Evolutionary conservation across 2,797 vertebrate species (phyloP), one percentile per base, ranked within the genome.

Genomic region (Sitta carolinensis): DNA sequence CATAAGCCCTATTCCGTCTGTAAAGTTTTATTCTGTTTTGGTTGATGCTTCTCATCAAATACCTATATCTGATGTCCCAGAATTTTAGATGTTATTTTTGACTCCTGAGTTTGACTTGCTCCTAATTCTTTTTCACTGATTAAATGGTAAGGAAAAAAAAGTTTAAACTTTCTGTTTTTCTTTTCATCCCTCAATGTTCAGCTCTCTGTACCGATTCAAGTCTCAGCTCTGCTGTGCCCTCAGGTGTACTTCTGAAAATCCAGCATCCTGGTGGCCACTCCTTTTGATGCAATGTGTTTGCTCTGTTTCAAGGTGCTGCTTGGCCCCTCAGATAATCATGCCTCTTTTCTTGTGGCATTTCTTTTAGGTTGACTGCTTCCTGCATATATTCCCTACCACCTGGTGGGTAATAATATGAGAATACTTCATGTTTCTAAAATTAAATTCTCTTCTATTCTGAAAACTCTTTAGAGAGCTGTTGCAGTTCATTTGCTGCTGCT

Each of bases 381-480:
- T 78, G 76, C 54, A 62, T 42, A 76, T 78, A 34, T 96, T 1
- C 3, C 93, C 80, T 91, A 90, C 90, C 76, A 91, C 87, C 90
- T 86, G 83, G 40, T 78, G 87, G 87, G 92, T 94, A 73, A 92
- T 88, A 91, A 91, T 91, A 52, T 63, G 43, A 90, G 66, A 93
- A 26, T 93, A 73, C 76, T 95, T 95, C 40, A 50, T 13, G 45
- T 67, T 96, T 95, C 87, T 95, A 92, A 97, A 96, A 92, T 95
- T 85, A 91, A 94, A 70, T 34, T 17, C 27, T 81, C 72, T 77
- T 94, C 92, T 92, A 74, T 89, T 81, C 73, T 67, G 66, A 87
- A 83, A 76, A 81, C 54, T 85, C 78, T 95, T 85, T 52, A 57
- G 26, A 86, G 62, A 70, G 58, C 54, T 52, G 27, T 87, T 91